Conservation (phyloP, 2,113 vertebrate genomes). For the Poeciliopsis prolifica region DNA sequence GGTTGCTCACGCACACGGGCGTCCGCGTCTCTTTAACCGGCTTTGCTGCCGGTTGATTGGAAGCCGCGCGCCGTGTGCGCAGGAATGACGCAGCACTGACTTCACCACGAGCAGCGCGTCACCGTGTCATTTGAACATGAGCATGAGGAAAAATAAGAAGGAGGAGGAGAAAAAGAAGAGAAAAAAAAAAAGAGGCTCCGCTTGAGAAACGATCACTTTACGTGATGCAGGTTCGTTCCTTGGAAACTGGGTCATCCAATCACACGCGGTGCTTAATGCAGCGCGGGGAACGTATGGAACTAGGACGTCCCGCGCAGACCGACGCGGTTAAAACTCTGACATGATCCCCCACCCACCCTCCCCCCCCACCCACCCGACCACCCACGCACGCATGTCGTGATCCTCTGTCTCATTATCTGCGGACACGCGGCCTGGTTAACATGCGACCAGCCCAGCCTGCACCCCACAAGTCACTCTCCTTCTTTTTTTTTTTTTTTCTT, state of each 20-base stretch:
- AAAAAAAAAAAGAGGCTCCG: conserved; percentile 14
- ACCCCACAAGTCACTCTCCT: conserved; percentile 56
- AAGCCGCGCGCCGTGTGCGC: conserved; percentile 80
- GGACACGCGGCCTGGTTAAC: conserved; percentile 63
- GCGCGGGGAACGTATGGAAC: not conserved
- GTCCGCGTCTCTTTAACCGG: conserved; percentile 78
- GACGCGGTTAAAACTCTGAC: not conserved
- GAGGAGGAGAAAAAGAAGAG: conserved; percentile 8
- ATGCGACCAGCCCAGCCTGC: conserved; percentile 59
- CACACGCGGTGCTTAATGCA: not conserved
- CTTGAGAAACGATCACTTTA: conserved; percentile 28
- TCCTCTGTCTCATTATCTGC: not conserved
- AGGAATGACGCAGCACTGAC: conserved; percentile 84
- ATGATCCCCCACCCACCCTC: fast-evolving
- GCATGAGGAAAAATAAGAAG: not conserved
- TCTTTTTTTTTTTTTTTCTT: not conserved
- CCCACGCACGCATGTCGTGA: conserved; percentile 42
- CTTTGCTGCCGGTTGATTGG: conserved; percentile 64
- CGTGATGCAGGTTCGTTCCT: not conserved
- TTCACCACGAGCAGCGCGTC: conserved; percentile 78
- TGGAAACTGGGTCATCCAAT: not conserved
- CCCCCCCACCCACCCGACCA: no score
- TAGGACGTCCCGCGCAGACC: conserved; percentile 36
- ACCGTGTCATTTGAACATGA: conserved; percentile 73
- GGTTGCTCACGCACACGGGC: conserved; percentile 49